phyloP scores from a whole-genome alignment of 2,797 vertebrate species.

The Cryptoprocta ferox region DNA sequence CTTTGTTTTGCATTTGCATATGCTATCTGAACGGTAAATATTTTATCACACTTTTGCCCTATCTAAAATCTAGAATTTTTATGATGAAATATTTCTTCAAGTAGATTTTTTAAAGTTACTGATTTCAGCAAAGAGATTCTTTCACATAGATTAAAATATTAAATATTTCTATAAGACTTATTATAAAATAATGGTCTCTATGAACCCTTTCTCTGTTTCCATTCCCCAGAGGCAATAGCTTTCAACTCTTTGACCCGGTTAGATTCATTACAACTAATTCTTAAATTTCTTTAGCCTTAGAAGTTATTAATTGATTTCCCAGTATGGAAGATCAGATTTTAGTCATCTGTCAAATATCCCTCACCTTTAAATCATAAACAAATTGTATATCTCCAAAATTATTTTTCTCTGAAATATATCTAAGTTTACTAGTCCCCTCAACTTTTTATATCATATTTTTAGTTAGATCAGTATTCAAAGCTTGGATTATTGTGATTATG shows the following conservation, averaged over 20 bases:
- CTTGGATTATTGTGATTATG: neutral
- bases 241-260: neutral
- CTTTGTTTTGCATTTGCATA: neutral
- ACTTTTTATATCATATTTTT: neutral
- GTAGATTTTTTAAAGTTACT: neutral
- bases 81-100: neutral
- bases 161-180: neutral
- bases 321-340: neutral
- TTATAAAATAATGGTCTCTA: neutral
- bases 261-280: neutral
- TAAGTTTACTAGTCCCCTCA: neutral
- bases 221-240: neutral
- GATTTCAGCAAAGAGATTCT: neutral
- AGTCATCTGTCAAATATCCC: neutral
- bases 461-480: neutral
- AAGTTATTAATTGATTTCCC: neutral
- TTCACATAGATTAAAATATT: neutral
- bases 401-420: neutral
- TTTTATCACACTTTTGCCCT: neutral
- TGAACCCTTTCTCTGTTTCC: neutral
- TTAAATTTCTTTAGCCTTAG: neutral
- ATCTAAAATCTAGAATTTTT: conserved; percentile 26
- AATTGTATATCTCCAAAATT: neutral
- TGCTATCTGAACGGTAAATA: neutral
- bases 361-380: neutral